Evolutionary conservation across 2,888 invertebrate species (phyloP).

Genomic region (Pocota personata): DNA sequence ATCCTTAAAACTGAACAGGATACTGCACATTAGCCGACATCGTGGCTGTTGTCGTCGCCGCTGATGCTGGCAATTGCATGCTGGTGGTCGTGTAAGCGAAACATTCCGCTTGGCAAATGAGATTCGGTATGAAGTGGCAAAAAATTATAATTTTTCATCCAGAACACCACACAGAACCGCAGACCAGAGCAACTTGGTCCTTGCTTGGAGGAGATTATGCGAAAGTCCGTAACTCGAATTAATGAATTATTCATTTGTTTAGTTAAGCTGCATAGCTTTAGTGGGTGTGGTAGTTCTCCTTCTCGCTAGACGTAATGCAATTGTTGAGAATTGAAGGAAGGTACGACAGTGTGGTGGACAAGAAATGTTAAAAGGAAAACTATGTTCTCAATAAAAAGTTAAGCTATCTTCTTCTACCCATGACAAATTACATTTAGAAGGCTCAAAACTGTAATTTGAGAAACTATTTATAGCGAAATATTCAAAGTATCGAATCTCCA

Average conservation of each 20-base stretch:
- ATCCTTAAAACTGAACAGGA: conserved; percentile 19
- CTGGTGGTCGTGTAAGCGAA: conserved; percentile 40
- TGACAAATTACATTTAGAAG: too few relatives aligned
- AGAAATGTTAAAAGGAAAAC: too few relatives aligned
- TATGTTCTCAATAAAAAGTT: too few relatives aligned
- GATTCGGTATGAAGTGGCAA: conserved; percentile 52
- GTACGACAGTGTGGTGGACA: conserved; percentile 28
- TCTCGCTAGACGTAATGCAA: conserved; percentile 26
- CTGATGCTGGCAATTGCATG: conserved; percentile 2
- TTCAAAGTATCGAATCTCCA: too few relatives aligned
- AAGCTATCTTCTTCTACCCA: too few relatives aligned
- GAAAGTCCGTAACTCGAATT: conserved; percentile 56
- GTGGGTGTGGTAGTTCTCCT: background rate
- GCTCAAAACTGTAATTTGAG: too few relatives aligned
- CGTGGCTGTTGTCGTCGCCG: background rate
- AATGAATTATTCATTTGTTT: conserved; percentile 71
- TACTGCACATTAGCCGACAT: conserved; percentile 46
- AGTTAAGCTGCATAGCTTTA: conserved; percentile 18
- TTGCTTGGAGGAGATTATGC: conserved; percentile 49
- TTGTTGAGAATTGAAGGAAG: conserved; percentile 17
- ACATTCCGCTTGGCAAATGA: conserved; percentile 48
- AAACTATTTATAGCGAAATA: too few relatives aligned
- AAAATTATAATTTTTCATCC: conserved; percentile 60
- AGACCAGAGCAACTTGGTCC: conserved; percentile 41
- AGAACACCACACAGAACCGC: conserved; percentile 16